Evolutionary conservation across 1,140 invertebrate species (phyloP).

Genomic region (Cyclargus thomasi): DNA sequence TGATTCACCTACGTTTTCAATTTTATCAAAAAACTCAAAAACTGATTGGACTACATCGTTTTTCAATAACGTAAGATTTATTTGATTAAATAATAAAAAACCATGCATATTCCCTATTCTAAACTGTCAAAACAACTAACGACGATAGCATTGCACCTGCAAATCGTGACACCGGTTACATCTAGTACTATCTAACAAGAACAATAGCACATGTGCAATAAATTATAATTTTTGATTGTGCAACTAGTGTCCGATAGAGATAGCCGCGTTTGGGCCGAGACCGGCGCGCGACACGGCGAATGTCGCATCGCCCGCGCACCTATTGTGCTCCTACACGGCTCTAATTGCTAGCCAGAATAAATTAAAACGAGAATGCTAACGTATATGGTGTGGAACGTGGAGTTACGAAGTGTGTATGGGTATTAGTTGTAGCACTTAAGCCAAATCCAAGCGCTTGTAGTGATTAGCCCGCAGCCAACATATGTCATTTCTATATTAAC

Average conservation of each 20-base stretch:
- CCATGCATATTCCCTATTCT: no score
- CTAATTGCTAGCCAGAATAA: constrained; percentile 68
- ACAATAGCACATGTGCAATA: constrained; percentile 24
- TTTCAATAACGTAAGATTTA: no score
- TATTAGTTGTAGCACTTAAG: no score
- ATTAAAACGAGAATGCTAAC: constrained; percentile 66
- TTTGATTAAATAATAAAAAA: no score
- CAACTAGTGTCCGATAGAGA: constrained; percentile 48
- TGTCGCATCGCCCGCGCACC: constrained; percentile 57
- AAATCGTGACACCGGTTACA: not conserved
- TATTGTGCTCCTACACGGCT: constrained; percentile 63
- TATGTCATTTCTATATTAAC: no score
- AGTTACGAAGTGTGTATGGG: constrained; percentile 32
- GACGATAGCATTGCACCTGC: not conserved
- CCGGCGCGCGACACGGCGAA: constrained; percentile 33
- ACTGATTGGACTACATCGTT: no score
- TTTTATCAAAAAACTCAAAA: no score
- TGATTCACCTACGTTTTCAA: no score
- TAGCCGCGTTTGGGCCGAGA: constrained; percentile 47
- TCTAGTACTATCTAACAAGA: not conserved
- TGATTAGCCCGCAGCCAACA: no score
- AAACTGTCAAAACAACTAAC: no score
- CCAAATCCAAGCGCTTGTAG: no score
- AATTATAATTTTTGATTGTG: constrained; percentile 44
- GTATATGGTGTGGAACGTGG: constrained; percentile 33